phyloP scores from a whole-genome alignment of 1,140 invertebrate genomes.

The Anoplolepis gracilipes region DNA sequence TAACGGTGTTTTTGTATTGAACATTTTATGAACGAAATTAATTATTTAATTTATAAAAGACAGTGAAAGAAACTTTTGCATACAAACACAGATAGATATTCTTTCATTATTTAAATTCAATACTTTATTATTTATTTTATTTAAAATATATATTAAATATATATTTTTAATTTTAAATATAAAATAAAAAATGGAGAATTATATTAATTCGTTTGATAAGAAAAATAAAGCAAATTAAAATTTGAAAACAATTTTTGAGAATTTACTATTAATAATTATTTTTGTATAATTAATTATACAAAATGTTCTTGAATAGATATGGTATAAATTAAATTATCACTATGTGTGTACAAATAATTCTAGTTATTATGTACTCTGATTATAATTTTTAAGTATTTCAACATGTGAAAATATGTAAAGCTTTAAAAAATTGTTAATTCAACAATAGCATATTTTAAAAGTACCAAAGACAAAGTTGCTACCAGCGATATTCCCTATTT shows the following conservation, averaged over 20 bases:
- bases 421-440: neutral
- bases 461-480: no score
- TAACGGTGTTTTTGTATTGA: neutral
- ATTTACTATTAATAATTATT: conserved; percentile 12
- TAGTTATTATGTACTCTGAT: conserved; percentile 14
- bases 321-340: neutral
- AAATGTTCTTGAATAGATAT: neutral
- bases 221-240: conserved; percentile 13
- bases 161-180: conserved; percentile 5
- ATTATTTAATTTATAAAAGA: neutral
- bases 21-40: neutral
- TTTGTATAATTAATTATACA: neutral
- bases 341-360: conserved; percentile 21
- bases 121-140: neutral
- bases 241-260: conserved; percentile 25
- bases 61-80: neutral
- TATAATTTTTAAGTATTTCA: neutral
- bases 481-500: no score
- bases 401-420: neutral
- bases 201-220: conserved; percentile 18
- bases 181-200: conserved; percentile 12
- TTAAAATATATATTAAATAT: no score
- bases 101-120: neutral
- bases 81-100: neutral
- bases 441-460: neutral